Evolutionary conservation across 2,888 invertebrate genomes (phyloP).

Genomic region (Aquatica leii): DNA sequence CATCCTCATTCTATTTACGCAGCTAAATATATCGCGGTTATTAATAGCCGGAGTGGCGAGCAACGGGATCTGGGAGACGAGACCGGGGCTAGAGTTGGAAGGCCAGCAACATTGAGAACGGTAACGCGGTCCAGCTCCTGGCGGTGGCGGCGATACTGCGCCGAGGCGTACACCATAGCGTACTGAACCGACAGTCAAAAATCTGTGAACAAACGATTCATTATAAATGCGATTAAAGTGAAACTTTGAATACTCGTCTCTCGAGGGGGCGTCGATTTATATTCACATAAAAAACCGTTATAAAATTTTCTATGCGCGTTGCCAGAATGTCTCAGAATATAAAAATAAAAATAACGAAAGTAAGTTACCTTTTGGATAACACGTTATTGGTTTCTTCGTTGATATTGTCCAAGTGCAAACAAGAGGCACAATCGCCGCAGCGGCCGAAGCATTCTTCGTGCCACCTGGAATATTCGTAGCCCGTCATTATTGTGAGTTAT

Average conservation of each 20-base stretch:
- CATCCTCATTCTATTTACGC: slow-evolving; percentile 60
- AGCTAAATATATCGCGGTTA: slow-evolving; percentile 62
- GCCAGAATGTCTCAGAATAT: too few relatives aligned
- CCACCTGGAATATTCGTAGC: slow-evolving; percentile 56
- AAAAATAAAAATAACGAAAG: too few relatives aligned
- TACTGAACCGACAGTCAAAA: slow-evolving; percentile 75
- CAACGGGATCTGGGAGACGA: slow-evolving; percentile 59
- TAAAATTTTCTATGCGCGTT: neutral
- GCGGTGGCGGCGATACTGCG: slow-evolving; percentile 62
- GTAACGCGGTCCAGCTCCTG: slow-evolving; percentile 63
- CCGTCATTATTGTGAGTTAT: slow-evolving; percentile 44
- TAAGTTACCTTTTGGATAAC: slow-evolving; percentile 51
- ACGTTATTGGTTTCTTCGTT: slow-evolving; percentile 47
- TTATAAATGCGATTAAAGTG: neutral
- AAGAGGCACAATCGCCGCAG: slow-evolving; percentile 54
- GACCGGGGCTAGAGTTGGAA: slow-evolving; percentile 62
- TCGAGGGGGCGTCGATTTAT: too few relatives aligned
- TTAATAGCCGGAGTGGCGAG: slow-evolving; percentile 58
- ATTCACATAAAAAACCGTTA: too few relatives aligned
- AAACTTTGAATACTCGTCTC: too few relatives aligned
- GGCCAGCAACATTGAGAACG: slow-evolving; percentile 61
- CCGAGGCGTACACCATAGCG: slow-evolving; percentile 75
- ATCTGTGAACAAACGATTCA: slow-evolving; percentile 49
- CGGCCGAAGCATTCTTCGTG: slow-evolving; percentile 55
- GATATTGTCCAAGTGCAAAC: slow-evolving; percentile 47